Evolutionary conservation across 2,113 vertebrate genomes (phyloP), one percentile per base, ranked within the genome.

Genomic region (Phoxinus phoxinus): DNA sequence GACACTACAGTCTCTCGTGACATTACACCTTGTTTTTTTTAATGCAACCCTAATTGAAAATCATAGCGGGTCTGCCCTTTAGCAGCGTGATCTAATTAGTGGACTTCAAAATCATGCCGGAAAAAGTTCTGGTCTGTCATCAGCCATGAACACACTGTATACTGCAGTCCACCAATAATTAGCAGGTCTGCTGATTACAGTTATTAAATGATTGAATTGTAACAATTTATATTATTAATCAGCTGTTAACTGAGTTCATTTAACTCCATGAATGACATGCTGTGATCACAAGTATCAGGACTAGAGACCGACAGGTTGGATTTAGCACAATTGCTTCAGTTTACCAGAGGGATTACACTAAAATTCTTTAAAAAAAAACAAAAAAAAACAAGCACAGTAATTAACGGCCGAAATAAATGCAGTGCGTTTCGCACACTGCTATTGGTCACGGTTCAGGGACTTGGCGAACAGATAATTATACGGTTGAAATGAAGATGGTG

Each of bases 1-100:
- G 88, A 91, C 89, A 92, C 91, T 84, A 88, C 93, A 90, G 89
- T 53, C 88, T 87, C 72, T 90, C 84, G 41, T 84, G 86, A 76
- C 86, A 88, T 86, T 86, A 86, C 76, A 84, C 74, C 85, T 72
- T 87, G 84, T 88, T 89, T 91, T 41, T 84, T 84, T 87, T 71
- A 78, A 86, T 81, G 51, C 81, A 82, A 85, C 81, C 81, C 84
- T 87, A 89, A 90, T 90, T 84, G 88, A 88, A 88, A 89, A 89
- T 90, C 78, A 85, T 85, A 92, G 80, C 72, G 74, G 87, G 71
- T 90, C 71, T 83, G 82, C 74, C 82, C 84, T 87, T 90, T 84
- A 86, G 69, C 79, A 53, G 51, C 84, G 58, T 78, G 71, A 86
- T 88, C 78, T 89, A 89, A 91, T 91, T 89, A 88, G 59, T 78